phyloP scores from a whole-genome alignment of 2,113 vertebrate species.

The Ibidorhyncha struthersii region DNA sequence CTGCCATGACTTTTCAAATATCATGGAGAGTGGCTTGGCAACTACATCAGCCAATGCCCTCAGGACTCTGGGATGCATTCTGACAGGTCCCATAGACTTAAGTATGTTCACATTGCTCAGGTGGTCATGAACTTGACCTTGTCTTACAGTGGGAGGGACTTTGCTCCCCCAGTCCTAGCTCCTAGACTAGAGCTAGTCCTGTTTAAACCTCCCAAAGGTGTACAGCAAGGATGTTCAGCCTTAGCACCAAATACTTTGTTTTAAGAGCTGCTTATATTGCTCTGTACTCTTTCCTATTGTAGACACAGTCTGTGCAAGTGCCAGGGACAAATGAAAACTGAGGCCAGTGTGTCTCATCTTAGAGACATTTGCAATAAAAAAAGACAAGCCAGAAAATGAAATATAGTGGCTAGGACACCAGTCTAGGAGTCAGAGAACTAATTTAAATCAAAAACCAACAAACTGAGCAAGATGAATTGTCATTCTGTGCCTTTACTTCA shows the following conservation, averaged over 20 bases:
- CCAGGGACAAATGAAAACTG: not conserved
- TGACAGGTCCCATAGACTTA: not conserved
- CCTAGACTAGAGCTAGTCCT: not conserved
- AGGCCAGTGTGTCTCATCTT: not conserved
- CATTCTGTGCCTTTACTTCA: not conserved
- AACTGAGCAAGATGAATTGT: not conserved
- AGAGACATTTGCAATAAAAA: not conserved
- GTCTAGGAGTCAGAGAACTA: not conserved
- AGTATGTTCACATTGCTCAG: not conserved
- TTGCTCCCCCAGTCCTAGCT: not conserved
- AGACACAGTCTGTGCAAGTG: not conserved
- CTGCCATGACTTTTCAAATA: too few relatives aligned
- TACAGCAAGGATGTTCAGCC: not conserved
- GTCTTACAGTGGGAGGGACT: not conserved
- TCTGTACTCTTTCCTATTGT: not conserved
- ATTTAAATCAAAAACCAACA: not conserved
- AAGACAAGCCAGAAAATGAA: not conserved
- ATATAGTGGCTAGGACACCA: not conserved
- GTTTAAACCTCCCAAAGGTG: not conserved
- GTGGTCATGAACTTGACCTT: not conserved
- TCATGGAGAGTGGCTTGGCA: not conserved
- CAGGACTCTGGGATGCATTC: not conserved
- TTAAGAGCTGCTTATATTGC: not conserved
- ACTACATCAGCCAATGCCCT: not conserved
- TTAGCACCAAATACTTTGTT: not conserved